A percentile compares a stretch with the other conserved stretches of the same genome.
These are phyloP conservation scores for Todiramphus saurophagus DNA, from an alignment of 2,113 vertebrate species.

Conservation along the genomic window DNA sequence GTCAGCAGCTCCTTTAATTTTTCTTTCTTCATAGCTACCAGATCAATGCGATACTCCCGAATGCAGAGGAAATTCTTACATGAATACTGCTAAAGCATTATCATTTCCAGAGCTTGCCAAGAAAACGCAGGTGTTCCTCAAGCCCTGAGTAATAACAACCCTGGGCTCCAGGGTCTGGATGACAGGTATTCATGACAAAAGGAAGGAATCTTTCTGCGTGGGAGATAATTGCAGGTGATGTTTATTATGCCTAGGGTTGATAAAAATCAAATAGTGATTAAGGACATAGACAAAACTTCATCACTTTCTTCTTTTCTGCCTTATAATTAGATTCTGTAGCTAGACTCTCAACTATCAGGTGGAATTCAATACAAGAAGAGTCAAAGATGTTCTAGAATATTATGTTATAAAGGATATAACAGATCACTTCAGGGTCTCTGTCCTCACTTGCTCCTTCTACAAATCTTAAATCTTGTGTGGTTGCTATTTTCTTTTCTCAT, in stretches of 20 bases:
- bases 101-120: constrained; percentile 10
- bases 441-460: not conserved
- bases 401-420: not conserved
- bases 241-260: constrained; percentile 26
- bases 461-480: not conserved
- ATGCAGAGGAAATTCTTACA: constrained; percentile 4
- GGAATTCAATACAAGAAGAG: constrained; percentile 27
- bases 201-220: not conserved
- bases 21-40: not conserved
- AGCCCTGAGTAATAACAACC: not conserved
- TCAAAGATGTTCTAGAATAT: not conserved
- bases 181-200: constrained; percentile 21
- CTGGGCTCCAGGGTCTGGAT: not conserved
- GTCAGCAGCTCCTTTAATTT: not conserved
- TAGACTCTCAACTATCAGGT: not conserved
- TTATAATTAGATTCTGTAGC: constrained; percentile 25
- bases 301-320: constrained; percentile 19
- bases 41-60: not conserved
- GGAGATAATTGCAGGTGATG: constrained; percentile 23
- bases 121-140: constrained; percentile 31
- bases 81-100: not conserved
- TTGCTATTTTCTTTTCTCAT: not conserved
- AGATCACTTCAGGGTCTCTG: not conserved
- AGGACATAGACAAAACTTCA: constrained; percentile 1
- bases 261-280: constrained; percentile 43